phyloP scores from a whole-genome alignment of 2,797 vertebrate species.

The Triplophysa yarkandensis region DNA sequence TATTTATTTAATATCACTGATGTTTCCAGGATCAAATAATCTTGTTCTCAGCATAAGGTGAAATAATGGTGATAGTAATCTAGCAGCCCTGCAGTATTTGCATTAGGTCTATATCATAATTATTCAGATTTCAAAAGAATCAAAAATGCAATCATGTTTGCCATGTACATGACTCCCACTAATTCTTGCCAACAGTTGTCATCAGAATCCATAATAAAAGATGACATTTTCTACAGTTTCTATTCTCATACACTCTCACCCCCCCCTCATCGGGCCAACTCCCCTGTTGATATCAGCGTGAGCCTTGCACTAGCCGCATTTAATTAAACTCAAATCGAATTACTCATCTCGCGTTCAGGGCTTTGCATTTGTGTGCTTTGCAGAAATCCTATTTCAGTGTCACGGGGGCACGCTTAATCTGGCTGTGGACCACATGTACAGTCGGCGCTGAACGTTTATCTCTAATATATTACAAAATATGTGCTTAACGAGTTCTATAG shows the following conservation, averaged over 20 bases:
- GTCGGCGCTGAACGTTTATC: background rate
- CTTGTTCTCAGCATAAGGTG: no score
- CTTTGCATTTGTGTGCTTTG: slow-evolving; percentile 56
- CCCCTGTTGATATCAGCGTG: slow-evolving; percentile 39
- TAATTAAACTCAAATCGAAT: slow-evolving; percentile 63
- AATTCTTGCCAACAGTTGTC: no score
- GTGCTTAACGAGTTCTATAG: background rate
- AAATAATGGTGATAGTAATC: no score
- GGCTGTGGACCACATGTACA: slow-evolving; percentile 1
- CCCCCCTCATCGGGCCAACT: slow-evolving; percentile 27
- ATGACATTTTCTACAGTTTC: slow-evolving; percentile 13
- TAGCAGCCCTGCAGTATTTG: no score
- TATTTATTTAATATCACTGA: no score
- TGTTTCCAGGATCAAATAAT: no score
- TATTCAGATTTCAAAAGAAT: no score
- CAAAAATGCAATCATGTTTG: no score
- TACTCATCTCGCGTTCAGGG: slow-evolving; percentile 54
- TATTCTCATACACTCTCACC: slow-evolving; percentile 13
- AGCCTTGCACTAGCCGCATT: slow-evolving; percentile 55
- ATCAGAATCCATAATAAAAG: slow-evolving; percentile 11
- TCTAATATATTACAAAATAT: background rate
- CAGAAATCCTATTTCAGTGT: slow-evolving; percentile 38
- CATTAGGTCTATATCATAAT: no score
- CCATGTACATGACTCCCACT: no score
- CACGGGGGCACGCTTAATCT: slow-evolving; percentile 30